Conservation (phyloP, 92 coral and sea anemone species). For the Umimayanthus kanabou region DNA sequence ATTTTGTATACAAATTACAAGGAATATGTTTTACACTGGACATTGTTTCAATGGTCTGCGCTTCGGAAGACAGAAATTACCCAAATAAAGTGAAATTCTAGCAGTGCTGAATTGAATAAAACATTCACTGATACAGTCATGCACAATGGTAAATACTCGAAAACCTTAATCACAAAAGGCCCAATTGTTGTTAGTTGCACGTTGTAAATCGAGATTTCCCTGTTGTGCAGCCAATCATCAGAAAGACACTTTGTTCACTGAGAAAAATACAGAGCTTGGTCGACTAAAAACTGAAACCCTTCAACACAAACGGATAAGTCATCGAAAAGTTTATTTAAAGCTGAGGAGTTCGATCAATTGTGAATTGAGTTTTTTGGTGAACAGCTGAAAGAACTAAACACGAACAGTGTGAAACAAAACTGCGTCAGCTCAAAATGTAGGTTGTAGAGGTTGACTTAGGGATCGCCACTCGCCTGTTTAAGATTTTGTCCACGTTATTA, state of each 20-base stretch:
- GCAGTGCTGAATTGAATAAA: slow-evolving; percentile 6
- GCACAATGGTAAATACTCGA: background rate
- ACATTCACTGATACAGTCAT: background rate
- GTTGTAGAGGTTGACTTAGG: background rate
- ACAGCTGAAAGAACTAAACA: background rate
- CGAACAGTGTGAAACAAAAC: background rate
- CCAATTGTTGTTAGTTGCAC: background rate
- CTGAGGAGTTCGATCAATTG: background rate
- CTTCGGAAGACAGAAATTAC: background rate
- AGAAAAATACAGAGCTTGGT: background rate
- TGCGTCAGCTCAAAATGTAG: background rate
- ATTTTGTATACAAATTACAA: too few species aligned
- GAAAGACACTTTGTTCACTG: background rate
- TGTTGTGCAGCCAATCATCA: too few species aligned
- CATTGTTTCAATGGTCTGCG: background rate
- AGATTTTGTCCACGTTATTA: background rate
- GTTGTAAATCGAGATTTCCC: background rate
- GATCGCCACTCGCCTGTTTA: background rate
- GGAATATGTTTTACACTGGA: too few species aligned
- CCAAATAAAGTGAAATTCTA: background rate
- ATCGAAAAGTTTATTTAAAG: background rate
- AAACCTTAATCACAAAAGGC: background rate
- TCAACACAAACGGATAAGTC: background rate
- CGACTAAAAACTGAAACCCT: slow-evolving; percentile 2
- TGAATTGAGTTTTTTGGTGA: background rate